These are phyloP conservation scores for Heteropelma amictum DNA, from an alignment of 2,888 invertebrate genomes.

Conservation along the genomic window DNA sequence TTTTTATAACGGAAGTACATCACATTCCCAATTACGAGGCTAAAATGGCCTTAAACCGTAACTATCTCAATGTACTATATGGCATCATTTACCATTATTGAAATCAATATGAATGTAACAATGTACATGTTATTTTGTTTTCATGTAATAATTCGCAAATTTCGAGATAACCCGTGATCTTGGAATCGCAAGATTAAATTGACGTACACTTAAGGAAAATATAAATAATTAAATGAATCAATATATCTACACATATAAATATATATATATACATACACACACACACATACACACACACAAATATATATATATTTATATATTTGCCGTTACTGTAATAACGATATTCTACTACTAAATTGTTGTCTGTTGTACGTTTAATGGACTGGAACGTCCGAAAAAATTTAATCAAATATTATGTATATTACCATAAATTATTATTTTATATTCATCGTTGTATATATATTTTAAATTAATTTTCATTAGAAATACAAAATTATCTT, in stretches of 20 bases:
- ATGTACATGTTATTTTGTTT: constrained; percentile 73
- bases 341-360: constrained; percentile 76
- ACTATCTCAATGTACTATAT: constrained; percentile 72
- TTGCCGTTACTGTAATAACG: constrained; percentile 75
- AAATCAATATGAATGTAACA: constrained; percentile 71
- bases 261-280: constrained; percentile 54
- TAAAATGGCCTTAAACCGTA: constrained; percentile 70
- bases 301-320: constrained; percentile 64
- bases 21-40: constrained; percentile 72
- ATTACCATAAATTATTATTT: constrained; percentile 76
- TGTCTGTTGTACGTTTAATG: constrained; percentile 75
- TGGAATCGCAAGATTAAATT: constrained; percentile 62
- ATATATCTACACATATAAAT: constrained; percentile 61
- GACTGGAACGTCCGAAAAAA: constrained; percentile 54
- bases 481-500: constrained; percentile 71
- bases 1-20: constrained; percentile 67
- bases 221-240: constrained; percentile 54
- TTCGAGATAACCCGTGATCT: constrained; percentile 62
- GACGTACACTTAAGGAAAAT: constrained; percentile 65
- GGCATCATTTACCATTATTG: constrained; percentile 69
- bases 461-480: constrained; percentile 68
- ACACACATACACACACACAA: constrained; percentile 61
- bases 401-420: constrained; percentile 74
- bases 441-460: constrained; percentile 75
- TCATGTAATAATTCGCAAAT: constrained; percentile 69